These are phyloP conservation scores for Zosterops borbonicus DNA, from an alignment of 2,113 vertebrate species.

Conservation along the genomic window DNA sequence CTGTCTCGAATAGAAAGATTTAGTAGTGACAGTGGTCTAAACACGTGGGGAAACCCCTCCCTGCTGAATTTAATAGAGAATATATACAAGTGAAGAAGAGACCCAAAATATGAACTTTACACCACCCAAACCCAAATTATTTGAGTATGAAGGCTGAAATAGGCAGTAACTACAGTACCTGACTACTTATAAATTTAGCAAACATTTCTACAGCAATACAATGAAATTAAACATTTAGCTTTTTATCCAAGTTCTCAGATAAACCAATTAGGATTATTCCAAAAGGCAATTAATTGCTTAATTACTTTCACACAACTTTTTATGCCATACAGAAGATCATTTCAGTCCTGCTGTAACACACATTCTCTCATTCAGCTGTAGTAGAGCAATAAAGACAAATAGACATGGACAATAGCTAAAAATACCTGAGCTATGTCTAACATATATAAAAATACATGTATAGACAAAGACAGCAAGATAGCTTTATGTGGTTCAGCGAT, in stretches of 20 bases:
- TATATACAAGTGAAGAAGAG: background rate
- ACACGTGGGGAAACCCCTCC: rapidly evolving
- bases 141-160: background rate
- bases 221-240: background rate
- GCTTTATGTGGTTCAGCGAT: background rate
- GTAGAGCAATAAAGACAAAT: background rate
- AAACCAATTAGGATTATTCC: background rate
- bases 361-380: background rate
- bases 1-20: background rate
- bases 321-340: background rate
- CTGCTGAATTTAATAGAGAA: background rate
- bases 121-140: background rate
- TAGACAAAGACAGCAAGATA: background rate
- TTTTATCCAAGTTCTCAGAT: background rate
- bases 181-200: background rate
- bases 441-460: background rate
- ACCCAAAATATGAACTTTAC: background rate
- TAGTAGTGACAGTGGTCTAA: background rate
- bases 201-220: background rate
- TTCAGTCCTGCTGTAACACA: background rate
- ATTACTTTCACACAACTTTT: background rate
- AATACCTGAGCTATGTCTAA: background rate
- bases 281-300: background rate
- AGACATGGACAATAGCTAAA: background rate
- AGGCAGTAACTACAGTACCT: background rate